phyloP scores from a whole-genome alignment of 2,113 vertebrate genomes.

The Neolamprologus falcicula region DNA sequence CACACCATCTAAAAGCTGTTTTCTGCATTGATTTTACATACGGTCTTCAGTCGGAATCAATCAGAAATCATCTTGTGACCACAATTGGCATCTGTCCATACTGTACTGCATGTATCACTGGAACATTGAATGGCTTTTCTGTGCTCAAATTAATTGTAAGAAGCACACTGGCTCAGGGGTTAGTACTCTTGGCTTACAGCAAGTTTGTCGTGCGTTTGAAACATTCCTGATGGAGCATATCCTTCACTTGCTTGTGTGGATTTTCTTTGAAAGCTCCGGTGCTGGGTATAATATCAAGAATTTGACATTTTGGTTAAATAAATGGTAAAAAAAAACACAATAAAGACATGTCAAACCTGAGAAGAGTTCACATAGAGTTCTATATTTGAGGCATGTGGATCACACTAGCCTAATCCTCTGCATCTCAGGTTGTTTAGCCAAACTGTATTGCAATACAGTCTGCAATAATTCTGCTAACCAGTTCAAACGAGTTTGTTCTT shows the following conservation, averaged over 20 bases:
- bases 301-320: not conserved
- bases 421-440: not conserved
- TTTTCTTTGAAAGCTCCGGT: not conserved
- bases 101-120: not conserved
- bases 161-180: not conserved
- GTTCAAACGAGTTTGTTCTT: not conserved
- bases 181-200: not conserved
- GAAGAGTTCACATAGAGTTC: not conserved
- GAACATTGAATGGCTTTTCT: not conserved
- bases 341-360: not conserved
- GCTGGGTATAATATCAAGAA: not conserved
- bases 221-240: not conserved
- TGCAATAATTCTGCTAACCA: not conserved
- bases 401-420: not conserved
- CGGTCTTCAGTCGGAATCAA: not conserved
- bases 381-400: not conserved
- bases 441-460: not conserved
- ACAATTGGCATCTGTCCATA: not conserved
- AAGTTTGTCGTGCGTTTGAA: not conserved
- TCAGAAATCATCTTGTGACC: not conserved
- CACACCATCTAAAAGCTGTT: not conserved
- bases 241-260: not conserved
- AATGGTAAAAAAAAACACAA: not conserved
- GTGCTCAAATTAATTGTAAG: not conserved
- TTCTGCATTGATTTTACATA: constrained; percentile 31